Conservation (phyloP, 2,113 vertebrate genomes). For the Microcebus lehilahytsara region DNA sequence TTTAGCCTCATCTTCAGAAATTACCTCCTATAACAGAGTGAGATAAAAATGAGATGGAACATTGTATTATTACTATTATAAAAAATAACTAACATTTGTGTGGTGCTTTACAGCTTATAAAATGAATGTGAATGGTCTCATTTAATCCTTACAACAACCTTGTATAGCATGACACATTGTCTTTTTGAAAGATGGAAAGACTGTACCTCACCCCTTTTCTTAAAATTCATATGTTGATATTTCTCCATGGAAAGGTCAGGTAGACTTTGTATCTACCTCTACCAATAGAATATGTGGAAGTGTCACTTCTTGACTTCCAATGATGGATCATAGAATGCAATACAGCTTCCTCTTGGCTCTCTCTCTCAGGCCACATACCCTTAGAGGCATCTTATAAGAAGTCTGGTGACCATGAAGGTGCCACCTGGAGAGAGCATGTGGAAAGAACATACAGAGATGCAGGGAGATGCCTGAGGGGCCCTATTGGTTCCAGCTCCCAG, state of each 20-base stretch:
- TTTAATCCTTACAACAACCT: background rate
- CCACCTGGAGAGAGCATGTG: background rate
- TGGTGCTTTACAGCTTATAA: background rate
- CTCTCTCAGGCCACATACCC: background rate
- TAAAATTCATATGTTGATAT: background rate
- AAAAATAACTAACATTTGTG: background rate
- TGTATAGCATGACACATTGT: background rate
- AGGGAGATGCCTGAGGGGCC: background rate
- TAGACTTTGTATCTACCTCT: background rate
- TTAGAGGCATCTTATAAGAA: background rate
- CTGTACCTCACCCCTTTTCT: background rate
- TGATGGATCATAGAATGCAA: background rate
- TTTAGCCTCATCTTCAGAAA: background rate
- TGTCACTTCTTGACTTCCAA: background rate
- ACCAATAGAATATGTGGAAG: background rate
- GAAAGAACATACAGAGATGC: background rate
- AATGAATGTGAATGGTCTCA: background rate
- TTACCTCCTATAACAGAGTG: background rate
- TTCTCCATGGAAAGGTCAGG: background rate
- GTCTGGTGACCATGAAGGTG: background rate
- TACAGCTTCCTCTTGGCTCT: background rate
- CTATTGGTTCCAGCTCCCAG: background rate
- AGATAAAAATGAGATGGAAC: background rate
- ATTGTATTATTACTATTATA: background rate
- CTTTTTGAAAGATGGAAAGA: background rate